These are phyloP conservation scores for Trypoxylon attenuatum DNA, from an alignment of 2,888 invertebrate species.

Conservation along the genomic window DNA sequence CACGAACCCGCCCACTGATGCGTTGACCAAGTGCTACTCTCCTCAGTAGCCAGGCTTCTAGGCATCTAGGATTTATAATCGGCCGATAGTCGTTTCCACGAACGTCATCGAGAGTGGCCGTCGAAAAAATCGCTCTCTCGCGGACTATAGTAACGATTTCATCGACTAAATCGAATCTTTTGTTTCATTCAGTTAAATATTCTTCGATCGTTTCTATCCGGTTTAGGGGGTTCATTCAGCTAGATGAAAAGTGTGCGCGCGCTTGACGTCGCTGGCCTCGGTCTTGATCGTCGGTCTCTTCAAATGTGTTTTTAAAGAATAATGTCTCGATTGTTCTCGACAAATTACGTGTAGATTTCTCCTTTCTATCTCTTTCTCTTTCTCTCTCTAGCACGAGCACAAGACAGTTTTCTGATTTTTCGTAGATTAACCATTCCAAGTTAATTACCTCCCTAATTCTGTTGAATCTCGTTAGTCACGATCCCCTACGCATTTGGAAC, in stretches of 20 bases:
- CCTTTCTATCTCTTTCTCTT: not conserved
- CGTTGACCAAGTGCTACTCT: conserved; percentile 13
- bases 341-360: not conserved
- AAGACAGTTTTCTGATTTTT: not conserved
- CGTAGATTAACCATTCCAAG: too few species aligned
- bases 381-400: not conserved
- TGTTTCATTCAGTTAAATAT: not conserved
- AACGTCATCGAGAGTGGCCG: conserved; percentile 11
- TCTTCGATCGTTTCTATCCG: too few species aligned
- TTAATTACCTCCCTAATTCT: not conserved
- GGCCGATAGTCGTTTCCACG: conserved; percentile 9
- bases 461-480: not conserved
- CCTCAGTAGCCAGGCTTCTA: conserved; percentile 11
- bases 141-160: not conserved
- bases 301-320: not conserved
- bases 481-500: too few species aligned
- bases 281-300: not conserved
- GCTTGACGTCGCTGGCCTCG: not conserved
- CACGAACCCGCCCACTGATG: conserved; percentile 53
- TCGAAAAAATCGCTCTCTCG: conserved; percentile 19
- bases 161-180: not conserved
- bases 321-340: too few species aligned
- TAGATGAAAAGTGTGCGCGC: too few species aligned
- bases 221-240: too few species aligned
- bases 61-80: conserved; percentile 14